These are phyloP conservation scores for Etheostoma nigrum DNA, from an alignment of 2,797 vertebrate species.

Conservation along the genomic window DNA sequence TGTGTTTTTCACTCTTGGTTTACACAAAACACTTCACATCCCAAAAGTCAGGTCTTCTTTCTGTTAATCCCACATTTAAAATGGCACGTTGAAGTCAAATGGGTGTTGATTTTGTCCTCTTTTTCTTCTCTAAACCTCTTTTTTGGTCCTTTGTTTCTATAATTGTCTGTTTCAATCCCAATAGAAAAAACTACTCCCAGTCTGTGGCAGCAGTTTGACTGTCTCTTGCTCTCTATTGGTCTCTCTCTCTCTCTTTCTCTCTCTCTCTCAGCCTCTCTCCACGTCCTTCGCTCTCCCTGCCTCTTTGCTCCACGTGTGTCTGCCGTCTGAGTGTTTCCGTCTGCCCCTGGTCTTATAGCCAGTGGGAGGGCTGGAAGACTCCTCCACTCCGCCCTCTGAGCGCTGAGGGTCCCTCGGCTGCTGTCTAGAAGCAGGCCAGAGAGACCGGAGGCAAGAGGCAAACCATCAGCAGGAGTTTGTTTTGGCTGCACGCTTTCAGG, in stretches of 20 bases:
- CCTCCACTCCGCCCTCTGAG: conserved; percentile 77
- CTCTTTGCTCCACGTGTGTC: conserved; percentile 85
- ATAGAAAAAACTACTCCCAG: conserved; percentile 54
- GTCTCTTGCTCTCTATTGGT: conserved; percentile 54
- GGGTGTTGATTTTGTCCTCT: conserved; percentile 25
- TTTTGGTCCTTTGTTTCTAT: conserved; percentile 46
- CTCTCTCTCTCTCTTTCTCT: conserved; percentile 54
- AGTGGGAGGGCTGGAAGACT: conserved; percentile 80
- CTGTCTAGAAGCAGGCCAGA: conserved; percentile 81
- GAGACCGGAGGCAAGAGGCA: conserved; percentile 81
- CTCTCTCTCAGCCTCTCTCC: conserved; percentile 32
- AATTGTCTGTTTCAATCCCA: conserved; percentile 56
- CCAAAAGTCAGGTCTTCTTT: conserved; percentile 53
- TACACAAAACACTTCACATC: conserved; percentile 59
- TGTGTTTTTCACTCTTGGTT: conserved; percentile 44
- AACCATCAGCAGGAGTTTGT: conserved; percentile 80
- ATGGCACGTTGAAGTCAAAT: conserved; percentile 43
- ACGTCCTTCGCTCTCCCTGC: conserved; percentile 61
- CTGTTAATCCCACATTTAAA: conserved; percentile 67
- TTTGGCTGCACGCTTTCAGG: conserved; percentile 77
- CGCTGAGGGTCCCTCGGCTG: conserved; percentile 76
- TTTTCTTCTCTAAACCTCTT: conserved; percentile 41
- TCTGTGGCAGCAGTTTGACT: conserved; percentile 59
- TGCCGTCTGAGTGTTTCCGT: conserved; percentile 88
- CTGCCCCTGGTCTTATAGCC: conserved; percentile 86